Conservation (phyloP, 2,888 invertebrate genomes). For the Tryphoninae sp. region DNA sequence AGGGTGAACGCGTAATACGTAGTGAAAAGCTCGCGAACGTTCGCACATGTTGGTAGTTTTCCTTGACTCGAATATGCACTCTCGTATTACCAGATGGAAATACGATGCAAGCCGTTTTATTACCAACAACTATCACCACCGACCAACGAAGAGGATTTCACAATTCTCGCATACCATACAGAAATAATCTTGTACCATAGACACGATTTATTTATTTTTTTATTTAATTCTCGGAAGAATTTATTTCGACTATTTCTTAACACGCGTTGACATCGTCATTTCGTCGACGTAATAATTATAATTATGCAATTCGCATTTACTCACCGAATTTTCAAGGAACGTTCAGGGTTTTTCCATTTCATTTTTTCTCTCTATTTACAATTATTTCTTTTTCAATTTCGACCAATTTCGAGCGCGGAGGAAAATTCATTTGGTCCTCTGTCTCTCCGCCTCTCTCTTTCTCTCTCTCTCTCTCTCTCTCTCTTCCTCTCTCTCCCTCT, state of each 20-base stretch:
- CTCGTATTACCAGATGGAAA: not conserved
- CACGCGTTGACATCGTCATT: not conserved
- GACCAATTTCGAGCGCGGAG: not conserved
- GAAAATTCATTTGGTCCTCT: too few relatives aligned
- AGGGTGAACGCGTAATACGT: not conserved
- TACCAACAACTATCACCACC: constrained; percentile 19
- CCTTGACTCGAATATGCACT: constrained; percentile 62
- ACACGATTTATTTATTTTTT: not conserved
- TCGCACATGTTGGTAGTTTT: constrained; percentile 47
- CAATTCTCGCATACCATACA: constrained; percentile 44
- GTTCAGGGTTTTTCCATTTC: constrained; percentile 56
- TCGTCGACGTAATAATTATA: not conserved
- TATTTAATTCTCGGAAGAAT: constrained; percentile 9
- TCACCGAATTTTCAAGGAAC: constrained; percentile 52
- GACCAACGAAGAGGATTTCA: constrained; percentile 26
- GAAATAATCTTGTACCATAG: constrained; percentile 25
- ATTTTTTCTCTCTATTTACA: constrained; percentile 44
- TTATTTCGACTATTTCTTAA: not conserved
- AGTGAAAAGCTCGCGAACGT: not conserved
- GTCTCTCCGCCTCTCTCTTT: not conserved
- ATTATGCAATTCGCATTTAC: constrained; percentile 12
- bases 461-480: not conserved
- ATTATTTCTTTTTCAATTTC: not conserved
- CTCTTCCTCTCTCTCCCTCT: not conserved
- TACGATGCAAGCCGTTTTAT: constrained; percentile 15